phyloP scores from a whole-genome alignment of 2,797 vertebrate genomes.

The Ceryle rudis region DNA sequence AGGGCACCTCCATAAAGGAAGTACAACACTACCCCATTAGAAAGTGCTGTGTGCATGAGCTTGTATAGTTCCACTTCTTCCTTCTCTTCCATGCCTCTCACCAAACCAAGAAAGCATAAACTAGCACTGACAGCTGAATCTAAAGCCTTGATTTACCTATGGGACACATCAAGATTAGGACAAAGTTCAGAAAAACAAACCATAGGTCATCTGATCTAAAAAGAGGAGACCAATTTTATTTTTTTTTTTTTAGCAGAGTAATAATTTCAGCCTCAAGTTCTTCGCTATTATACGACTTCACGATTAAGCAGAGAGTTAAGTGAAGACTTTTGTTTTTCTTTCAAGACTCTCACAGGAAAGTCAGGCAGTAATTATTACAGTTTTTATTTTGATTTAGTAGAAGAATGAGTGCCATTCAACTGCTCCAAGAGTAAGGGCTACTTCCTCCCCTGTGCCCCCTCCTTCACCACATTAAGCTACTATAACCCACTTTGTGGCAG shows the following conservation, averaged over 20 bases:
- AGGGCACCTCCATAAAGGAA: background rate
- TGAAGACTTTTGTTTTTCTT: background rate
- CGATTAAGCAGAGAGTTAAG: background rate
- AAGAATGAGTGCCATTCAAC: background rate
- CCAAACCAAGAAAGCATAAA: background rate
- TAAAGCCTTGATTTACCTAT: background rate
- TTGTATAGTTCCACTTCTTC: background rate
- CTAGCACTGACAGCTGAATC: background rate
- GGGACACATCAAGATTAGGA: background rate
- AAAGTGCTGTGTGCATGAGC: background rate
- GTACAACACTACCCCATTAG: background rate
- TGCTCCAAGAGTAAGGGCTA: background rate
- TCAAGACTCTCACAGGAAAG: background rate
- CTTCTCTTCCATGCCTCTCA: too few species aligned
- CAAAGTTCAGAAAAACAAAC: background rate
- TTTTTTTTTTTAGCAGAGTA: background rate
- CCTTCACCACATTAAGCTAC: background rate
- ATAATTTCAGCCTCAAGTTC: background rate
- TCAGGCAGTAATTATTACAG: accelerated
- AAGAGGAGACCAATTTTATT: background rate
- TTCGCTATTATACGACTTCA: background rate
- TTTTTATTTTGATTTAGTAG: background rate
- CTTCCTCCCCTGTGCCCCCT: accelerated
- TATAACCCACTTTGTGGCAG: background rate
- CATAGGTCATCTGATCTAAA: background rate